phyloP scores from a whole-genome alignment of 1,140 invertebrate species.

The Palaemon carinicauda region DNA sequence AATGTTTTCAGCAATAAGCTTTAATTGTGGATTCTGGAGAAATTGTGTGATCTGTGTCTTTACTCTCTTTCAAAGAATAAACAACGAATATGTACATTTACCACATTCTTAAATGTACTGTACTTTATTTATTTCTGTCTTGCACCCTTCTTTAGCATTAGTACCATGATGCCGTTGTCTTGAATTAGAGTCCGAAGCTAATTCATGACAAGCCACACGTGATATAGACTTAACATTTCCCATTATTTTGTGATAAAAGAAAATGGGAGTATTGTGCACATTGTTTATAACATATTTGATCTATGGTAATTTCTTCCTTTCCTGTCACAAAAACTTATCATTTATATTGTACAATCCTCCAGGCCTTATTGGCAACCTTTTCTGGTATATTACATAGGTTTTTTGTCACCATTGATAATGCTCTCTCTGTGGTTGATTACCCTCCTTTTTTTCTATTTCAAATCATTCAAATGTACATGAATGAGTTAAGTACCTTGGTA shows the following conservation, averaged over 20 bases:
- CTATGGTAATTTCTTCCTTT: neutral
- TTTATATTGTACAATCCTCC: neutral
- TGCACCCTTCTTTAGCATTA: neutral
- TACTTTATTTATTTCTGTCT: neutral
- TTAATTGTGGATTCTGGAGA: conserved; percentile 5
- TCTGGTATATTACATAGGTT: no score
- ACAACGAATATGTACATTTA: neutral
- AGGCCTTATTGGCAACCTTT: no score
- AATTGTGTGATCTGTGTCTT: neutral
- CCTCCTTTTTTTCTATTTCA: no score
- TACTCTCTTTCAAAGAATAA: neutral
- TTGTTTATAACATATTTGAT: neutral
- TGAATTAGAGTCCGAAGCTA: conserved; percentile 36
- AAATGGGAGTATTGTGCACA: conserved; percentile 49
- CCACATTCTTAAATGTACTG: neutral
- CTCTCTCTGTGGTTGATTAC: no score
- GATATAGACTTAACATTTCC: conserved; percentile 16
- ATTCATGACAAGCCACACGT: conserved; percentile 27
- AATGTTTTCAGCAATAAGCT: conserved; percentile 11
- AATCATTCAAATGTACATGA: no score
- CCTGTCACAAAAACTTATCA: neutral
- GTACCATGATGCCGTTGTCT: conserved; percentile 7
- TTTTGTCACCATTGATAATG: no score
- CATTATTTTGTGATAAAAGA: conserved; percentile 27
- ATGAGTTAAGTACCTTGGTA: no score